Base-by-base conservation (phyloP, 2,888 invertebrate species). In the Saturnia japonica region DNA sequence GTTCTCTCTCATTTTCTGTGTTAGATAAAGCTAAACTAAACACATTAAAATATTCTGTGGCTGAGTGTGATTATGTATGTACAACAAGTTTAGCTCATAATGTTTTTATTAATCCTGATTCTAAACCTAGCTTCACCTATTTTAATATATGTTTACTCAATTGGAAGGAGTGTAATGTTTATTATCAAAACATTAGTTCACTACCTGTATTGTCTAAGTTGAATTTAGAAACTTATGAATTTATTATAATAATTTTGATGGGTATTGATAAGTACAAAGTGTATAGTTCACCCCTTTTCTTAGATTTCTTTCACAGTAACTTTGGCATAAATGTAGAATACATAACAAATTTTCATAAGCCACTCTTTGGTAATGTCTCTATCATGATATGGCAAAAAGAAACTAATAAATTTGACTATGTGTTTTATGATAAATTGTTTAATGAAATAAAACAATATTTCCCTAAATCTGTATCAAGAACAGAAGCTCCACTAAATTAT, bases 331-430 rank as follows among this genome's bases (percentile, higher is more conserved):
- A 77, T 69, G 71, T 79, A 45, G 77, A 79, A 57, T 68, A 67
- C 72, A 62, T 76, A 51, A 68, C 68, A 70, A 77, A 81, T 68
- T 78, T 78, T 74, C 71, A 76, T n/a, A 72, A 72, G 60, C 74
- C 70, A 62, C 68, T 85, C 66, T 69, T 72, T 71, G 85, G 82
- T 9, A 88, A 88, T 82, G 74, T 83, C 62, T 80, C 74, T 67
- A 76, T 90, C 60, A 80, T 89, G 83, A 71, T 88, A 62, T 93
- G 91, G 88, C 81, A 87, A 67, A 91, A 83, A 74, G 76, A 80
- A 71, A 74, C 74, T 12, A 85, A 82, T 45, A 72, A 72, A 28
- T 91, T 91, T 85, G 80, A 91, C 80, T 72, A 81, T 14, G 43
- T 22, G 8, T 93, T 92, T 77, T 91, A 83, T 80, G n/a, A 68